Evolutionary conservation across 2,888 invertebrate genomes (phyloP), one percentile per base, ranked within the genome.

Genomic region (Aquatica leii): DNA sequence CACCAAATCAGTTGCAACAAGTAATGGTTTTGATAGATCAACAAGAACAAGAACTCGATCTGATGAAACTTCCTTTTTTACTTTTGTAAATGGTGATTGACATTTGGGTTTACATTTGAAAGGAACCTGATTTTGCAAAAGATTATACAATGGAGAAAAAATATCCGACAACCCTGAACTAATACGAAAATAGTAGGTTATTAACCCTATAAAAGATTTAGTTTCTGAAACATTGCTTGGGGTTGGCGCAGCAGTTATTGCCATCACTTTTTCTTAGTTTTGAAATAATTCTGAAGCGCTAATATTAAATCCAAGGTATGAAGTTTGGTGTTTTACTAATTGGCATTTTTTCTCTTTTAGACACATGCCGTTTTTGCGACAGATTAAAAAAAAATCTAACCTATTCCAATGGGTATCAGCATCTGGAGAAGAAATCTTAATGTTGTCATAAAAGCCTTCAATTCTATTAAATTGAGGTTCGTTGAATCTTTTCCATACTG

Each of bases 81-180:
- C 8, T 15, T 43, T 14, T 11, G 37, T 43, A 34, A 65, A 65
- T 24, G 61, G n/a, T 17, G 46, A 14, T 18, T 61, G 41, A 40
- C 61, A 61, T 5, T 51, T 37, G 18, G 24, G 52, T n/a, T 14
- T 37, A 49, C 54, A 65, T 34, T 50, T 55, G 9, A 34, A 34
- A 59, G 18, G 34, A 65, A 53, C 11, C 21, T 8, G 20, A 55
- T 59, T 9, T n/a, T n/a, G n/a, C n/a, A n/a, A n/a, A n/a, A n/a
- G n/a, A n/a, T n/a, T n/a, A n/a, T n/a, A n/a, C n/a, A 64, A 24
- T 3, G 59, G 55, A n/a, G 54, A 43, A 11, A 59, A 18, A 14
- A 15, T 34, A 6, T 11, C 35, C 2, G 51, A 31, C 35, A 51
- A 17, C 9, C 35, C 35, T 12, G 51, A 35, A 14, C 31, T 35